These are phyloP conservation scores for Drosophila mauritiana DNA, from an alignment of 1,140 invertebrate species.

Conservation along the genomic window DNA sequence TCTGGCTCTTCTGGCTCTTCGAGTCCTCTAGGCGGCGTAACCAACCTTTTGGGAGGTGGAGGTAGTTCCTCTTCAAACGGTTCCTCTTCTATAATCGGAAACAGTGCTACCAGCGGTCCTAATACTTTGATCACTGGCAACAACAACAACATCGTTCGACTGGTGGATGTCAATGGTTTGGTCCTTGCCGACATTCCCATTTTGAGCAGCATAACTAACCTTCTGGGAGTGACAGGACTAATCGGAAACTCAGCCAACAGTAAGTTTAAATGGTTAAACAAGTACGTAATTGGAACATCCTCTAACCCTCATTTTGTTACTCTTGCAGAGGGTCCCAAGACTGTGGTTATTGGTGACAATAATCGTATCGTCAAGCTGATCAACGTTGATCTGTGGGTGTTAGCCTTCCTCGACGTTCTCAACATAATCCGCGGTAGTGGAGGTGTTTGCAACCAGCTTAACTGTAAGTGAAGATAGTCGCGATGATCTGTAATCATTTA, in stretches of 20 bases:
- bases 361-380: conserved; percentile 42
- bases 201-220: background rate
- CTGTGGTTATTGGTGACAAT: conserved; percentile 54
- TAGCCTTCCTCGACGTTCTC: conserved; percentile 29
- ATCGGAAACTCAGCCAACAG: conserved; percentile 38
- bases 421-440: conserved; percentile 41
- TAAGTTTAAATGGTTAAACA: conserved; percentile 16
- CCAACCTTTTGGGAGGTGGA: background rate
- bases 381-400: conserved; percentile 23
- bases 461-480: conserved; percentile 17
- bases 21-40: background rate
- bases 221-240: background rate
- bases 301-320: too few relatives aligned
- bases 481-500: background rate
- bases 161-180: conserved; percentile 7
- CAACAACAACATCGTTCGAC: conserved; percentile 2
- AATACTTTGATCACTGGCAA: background rate
- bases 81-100: background rate
- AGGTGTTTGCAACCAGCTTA: conserved; percentile 31
- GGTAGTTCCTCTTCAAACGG: background rate
- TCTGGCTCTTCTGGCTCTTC: background rate
- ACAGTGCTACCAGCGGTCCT: background rate
- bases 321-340: conserved; percentile 37
- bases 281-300: too few relatives aligned
- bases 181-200: conserved; percentile 12